These are phyloP conservation scores for Sciurus vulgaris DNA, from an alignment of 2,797 vertebrate species.

Conservation along the genomic window DNA sequence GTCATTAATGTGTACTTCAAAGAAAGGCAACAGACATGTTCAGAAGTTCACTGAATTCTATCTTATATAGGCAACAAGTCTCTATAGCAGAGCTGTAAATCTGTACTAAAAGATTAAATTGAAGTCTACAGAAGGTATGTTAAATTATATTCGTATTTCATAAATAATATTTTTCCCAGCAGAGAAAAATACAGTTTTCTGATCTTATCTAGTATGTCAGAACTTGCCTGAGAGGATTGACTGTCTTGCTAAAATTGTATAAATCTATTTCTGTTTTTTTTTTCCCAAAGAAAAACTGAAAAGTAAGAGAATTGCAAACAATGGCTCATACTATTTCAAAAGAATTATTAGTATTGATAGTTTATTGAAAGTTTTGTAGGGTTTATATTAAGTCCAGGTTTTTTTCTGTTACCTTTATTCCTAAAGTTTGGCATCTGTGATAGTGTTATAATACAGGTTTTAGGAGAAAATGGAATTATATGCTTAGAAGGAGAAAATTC, in stretches of 20 bases:
- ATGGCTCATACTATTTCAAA: slow-evolving; percentile 16
- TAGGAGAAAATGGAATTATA: slow-evolving; percentile 14
- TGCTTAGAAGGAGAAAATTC: neutral
- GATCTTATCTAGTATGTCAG: slow-evolving; percentile 48
- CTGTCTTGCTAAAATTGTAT: slow-evolving; percentile 31
- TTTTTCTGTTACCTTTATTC: slow-evolving; percentile 25
- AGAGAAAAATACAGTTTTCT: slow-evolving; percentile 48
- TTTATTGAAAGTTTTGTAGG: slow-evolving; percentile 21
- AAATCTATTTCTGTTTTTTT: neutral
- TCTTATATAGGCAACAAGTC: neutral
- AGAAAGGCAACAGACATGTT: slow-evolving; percentile 25
- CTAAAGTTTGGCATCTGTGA: neutral
- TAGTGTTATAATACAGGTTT: neutral
- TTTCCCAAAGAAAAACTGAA: slow-evolving; percentile 8
- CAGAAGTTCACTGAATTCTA: slow-evolving; percentile 27
- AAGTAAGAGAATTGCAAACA: slow-evolving; percentile 48
- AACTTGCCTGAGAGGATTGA: slow-evolving; percentile 39
- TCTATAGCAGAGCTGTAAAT: slow-evolving; percentile 11
- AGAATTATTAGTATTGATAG: neutral
- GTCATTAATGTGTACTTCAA: neutral
- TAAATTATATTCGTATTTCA: slow-evolving; percentile 44
- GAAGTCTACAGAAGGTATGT: neutral
- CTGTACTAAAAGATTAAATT: slow-evolving; percentile 28
- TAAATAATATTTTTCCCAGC: slow-evolving; percentile 53
- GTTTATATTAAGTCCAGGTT: neutral